Percentiles rank a stretch among this genome's conserved stretches.
phyloP scores from a whole-genome alignment of 2,113 vertebrate genomes.

The Malurus cyaneus region DNA sequence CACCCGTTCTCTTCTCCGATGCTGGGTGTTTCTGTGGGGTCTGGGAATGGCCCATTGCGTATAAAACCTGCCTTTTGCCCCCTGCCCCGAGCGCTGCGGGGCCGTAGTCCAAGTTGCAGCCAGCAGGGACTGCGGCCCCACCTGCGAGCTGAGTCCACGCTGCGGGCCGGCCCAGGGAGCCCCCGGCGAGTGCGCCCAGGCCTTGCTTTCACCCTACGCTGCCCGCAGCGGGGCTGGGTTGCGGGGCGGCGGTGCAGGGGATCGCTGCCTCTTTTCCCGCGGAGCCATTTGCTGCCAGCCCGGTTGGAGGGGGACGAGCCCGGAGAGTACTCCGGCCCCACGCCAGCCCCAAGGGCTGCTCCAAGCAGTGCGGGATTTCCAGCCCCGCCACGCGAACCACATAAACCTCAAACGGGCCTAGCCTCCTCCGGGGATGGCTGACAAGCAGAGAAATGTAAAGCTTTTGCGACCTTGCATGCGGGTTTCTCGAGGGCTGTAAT shows the following conservation, averaged over 20 bases:
- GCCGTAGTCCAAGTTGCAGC: background rate
- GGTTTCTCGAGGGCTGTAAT: background rate
- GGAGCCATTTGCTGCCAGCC: background rate
- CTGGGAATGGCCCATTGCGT: rapidly evolving
- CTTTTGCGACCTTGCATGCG: background rate
- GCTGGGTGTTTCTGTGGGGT: background rate
- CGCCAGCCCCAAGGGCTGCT: background rate
- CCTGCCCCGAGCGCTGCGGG: background rate
- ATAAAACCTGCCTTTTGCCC: background rate
- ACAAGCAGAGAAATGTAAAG: background rate
- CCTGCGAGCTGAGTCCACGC: too few species aligned
- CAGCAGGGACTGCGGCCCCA: background rate
- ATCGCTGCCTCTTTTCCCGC: rapidly evolving
- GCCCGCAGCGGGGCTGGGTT: too few species aligned
- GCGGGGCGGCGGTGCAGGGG: rapidly evolving
- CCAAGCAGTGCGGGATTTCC: rapidly evolving
- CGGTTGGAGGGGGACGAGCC: too few species aligned
- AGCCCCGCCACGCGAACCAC: background rate
- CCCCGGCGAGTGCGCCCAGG: rapidly evolving
- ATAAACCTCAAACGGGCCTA: background rate
- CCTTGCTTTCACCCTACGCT: background rate
- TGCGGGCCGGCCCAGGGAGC: background rate
- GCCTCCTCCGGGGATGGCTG: background rate
- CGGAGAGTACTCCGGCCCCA: rapidly evolving
- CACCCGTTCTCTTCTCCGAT: rapidly evolving